Conservation (phyloP, 2,113 vertebrate species). For the Cephalopholis sonnerati region DNA sequence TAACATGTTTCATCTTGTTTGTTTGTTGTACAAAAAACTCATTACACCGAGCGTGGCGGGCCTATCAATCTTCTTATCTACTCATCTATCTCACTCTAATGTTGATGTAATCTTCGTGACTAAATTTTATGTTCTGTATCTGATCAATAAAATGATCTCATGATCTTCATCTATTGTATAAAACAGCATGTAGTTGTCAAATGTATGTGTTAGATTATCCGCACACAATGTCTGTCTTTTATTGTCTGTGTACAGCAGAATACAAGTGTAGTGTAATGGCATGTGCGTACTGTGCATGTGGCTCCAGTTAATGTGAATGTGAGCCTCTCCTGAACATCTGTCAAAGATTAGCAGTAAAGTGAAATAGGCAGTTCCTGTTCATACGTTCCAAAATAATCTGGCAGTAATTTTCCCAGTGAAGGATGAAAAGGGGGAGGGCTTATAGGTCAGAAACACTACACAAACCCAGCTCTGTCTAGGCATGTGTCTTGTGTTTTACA, state of each 20-base stretch:
- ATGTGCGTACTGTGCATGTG: slow-evolving; percentile 73
- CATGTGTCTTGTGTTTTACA: slow-evolving; percentile 63
- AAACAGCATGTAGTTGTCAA: not conserved
- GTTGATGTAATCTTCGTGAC: not conserved
- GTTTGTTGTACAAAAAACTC: not conserved
- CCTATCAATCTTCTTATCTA: not conserved
- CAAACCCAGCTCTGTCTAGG: slow-evolving; percentile 66
- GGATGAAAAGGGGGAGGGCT: slow-evolving; percentile 76
- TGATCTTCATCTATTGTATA: not conserved
- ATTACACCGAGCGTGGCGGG: too few relatives aligned
- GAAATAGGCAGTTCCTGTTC: slow-evolving; percentile 87
- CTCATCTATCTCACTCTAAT: not conserved
- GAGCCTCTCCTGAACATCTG: slow-evolving; percentile 85
- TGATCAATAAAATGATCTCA: not conserved
- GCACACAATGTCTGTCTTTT: not conserved
- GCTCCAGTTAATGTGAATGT: slow-evolving; percentile 76
- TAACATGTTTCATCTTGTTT: not conserved
- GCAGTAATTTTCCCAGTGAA: slow-evolving; percentile 82
- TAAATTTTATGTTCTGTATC: too few relatives aligned
- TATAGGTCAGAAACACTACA: slow-evolving; percentile 74
- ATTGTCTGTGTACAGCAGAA: slow-evolving; percentile 12
- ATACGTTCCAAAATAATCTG: slow-evolving; percentile 84
- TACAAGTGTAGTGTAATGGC: slow-evolving; percentile 19
- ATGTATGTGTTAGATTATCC: not conserved
- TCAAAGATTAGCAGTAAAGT: slow-evolving; percentile 86